Conservation (phyloP, 1,140 invertebrate genomes). For the Diprion similis region DNA sequence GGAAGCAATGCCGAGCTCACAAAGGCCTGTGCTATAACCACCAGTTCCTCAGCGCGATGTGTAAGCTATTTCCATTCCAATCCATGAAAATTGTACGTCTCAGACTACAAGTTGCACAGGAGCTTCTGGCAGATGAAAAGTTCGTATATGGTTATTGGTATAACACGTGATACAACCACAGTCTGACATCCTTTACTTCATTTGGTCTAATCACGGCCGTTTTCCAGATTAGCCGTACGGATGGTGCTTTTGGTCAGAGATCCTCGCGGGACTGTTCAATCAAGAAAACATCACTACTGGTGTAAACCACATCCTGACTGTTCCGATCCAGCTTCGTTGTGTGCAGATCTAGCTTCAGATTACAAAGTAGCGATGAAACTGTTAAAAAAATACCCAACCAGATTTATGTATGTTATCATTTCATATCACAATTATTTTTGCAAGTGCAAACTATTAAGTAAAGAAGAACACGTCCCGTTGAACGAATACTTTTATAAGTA, state of each 20-base stretch:
- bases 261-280: conserved; percentile 87
- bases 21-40: conserved; percentile 78
- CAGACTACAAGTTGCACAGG: conserved; percentile 73
- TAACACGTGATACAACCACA: too few relatives aligned
- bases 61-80: conserved; percentile 85
- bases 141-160: conserved; percentile 56
- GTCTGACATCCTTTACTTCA: too few relatives aligned
- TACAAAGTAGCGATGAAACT: conserved; percentile 77
- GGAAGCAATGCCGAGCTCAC: conserved; percentile 78
- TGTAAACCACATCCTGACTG: conserved; percentile 85
- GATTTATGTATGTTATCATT: conserved; percentile 69
- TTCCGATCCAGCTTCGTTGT: conserved; percentile 76
- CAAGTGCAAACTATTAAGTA: too few relatives aligned
- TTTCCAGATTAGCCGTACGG: conserved; percentile 73
- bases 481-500: too few relatives aligned
- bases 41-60: conserved; percentile 78
- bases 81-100: conserved; percentile 86
- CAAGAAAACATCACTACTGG: conserved; percentile 82
- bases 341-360: conserved; percentile 82
- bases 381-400: conserved; percentile 70
- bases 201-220: too few relatives aligned
- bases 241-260: conserved; percentile 82
- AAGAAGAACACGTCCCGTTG: too few relatives aligned
- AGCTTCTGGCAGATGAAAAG: conserved; percentile 75
- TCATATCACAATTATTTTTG: too few relatives aligned